Conservation (phyloP, 2,113 vertebrate genomes). For the Ciconia maguari region DNA sequence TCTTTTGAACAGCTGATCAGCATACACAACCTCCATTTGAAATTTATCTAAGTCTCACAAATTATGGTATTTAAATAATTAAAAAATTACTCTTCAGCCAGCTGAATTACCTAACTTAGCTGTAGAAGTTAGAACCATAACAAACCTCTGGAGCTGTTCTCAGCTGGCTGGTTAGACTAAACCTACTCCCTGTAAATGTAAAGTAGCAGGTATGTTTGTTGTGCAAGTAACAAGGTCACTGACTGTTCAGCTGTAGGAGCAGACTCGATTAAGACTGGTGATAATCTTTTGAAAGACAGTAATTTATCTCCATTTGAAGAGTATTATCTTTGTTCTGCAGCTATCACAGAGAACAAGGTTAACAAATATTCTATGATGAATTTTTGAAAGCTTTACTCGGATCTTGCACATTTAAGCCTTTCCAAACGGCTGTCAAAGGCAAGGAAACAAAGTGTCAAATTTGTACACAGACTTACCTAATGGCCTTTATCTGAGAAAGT, state of each 20-base stretch:
- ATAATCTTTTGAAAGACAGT: slow-evolving; percentile 80
- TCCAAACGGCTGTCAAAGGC: slow-evolving; percentile 63
- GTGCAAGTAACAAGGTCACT: slow-evolving; percentile 74
- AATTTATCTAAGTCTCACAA: neutral
- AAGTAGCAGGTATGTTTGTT: slow-evolving; percentile 64
- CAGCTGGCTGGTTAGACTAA: neutral
- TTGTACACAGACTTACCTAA: slow-evolving; percentile 67
- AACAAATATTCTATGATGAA: slow-evolving; percentile 77
- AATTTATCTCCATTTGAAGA: slow-evolving; percentile 81
- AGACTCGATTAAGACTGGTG: slow-evolving; percentile 76
- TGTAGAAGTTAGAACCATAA: neutral
- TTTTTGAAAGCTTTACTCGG: slow-evolving; percentile 76
- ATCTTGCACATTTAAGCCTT: slow-evolving; percentile 65
- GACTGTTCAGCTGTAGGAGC: slow-evolving; percentile 71
- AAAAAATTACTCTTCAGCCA: neutral
- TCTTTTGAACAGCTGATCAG: neutral
- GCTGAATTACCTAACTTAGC: neutral
- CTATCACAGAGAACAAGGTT: slow-evolving; percentile 72
- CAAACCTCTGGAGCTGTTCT: neutral
- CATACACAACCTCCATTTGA: neutral
- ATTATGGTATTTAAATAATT: neutral
- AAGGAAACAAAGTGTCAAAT: slow-evolving; percentile 68
- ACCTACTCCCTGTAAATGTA: neutral
- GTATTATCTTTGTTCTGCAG: slow-evolving; percentile 75
- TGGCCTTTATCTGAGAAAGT: slow-evolving; percentile 69